A percentile compares a stretch with the other conserved stretches of the same genome.
phyloP scores from a whole-genome alignment of 2,888 invertebrate genomes.

The Electrophaes corylata region DNA sequence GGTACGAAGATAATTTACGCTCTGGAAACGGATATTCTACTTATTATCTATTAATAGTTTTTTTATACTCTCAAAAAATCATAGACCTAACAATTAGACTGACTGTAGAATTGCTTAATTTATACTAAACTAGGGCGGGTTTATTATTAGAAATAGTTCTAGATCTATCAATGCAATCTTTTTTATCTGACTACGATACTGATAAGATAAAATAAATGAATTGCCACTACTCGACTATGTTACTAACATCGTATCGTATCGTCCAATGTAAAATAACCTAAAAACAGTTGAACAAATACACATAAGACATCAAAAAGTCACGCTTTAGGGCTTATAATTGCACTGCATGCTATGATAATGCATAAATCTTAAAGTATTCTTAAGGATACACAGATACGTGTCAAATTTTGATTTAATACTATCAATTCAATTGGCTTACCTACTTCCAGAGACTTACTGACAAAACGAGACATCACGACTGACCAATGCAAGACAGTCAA shows the following conservation, averaged over 20 bases:
- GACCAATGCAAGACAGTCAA: slow-evolving; percentile 1
- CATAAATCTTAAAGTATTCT: slow-evolving; percentile 14
- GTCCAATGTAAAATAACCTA: neutral
- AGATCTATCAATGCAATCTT: too few relatives aligned
- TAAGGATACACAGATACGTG: neutral
- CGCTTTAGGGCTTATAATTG: slow-evolving; percentile 1
- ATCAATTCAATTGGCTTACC: slow-evolving; percentile 6
- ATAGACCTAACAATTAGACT: too few relatives aligned
- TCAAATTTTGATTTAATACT: neutral
- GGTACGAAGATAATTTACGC: too few relatives aligned
- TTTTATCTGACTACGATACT: too few relatives aligned
- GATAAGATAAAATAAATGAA: too few relatives aligned
- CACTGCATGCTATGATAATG: slow-evolving; percentile 30
- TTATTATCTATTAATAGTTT: too few relatives aligned
- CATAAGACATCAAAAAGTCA: slow-evolving; percentile 28
- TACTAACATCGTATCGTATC: neutral
- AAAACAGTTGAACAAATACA: slow-evolving; percentile 40
- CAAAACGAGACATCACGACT: neutral
- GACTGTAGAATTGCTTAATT: too few relatives aligned
- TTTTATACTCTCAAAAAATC: too few relatives aligned
- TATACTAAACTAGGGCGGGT: too few relatives aligned
- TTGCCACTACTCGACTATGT: neutral
- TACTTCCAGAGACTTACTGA: slow-evolving; percentile 33
- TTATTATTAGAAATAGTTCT: too few relatives aligned
- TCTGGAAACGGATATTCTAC: too few relatives aligned